Evolutionary conservation across 2,888 invertebrate genomes (phyloP).

Genomic region (Agrilus mali): DNA sequence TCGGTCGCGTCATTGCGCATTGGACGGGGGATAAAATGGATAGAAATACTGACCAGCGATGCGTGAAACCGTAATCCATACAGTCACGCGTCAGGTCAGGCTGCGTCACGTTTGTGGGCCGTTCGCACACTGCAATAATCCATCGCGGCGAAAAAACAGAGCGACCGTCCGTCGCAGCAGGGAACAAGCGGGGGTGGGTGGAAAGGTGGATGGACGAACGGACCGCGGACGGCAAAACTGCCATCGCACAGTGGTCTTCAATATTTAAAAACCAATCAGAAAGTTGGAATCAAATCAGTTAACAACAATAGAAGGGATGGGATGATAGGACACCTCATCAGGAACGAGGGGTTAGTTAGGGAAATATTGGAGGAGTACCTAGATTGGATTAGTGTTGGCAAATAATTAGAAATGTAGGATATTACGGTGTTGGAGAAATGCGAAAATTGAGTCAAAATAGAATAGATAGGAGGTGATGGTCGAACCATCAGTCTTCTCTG

Average conservation of each 20-base stretch:
- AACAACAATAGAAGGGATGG: too few species aligned
- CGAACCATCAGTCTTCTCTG: too few species aligned
- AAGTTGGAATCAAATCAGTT: too few species aligned
- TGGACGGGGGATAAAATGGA: conserved; percentile 5
- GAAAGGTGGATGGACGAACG: background rate
- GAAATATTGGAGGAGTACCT: too few species aligned
- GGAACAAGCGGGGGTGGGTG: background rate
- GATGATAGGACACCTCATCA: too few species aligned
- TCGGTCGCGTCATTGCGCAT: background rate
- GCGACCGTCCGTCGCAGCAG: background rate
- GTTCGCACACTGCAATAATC: conserved; percentile 4
- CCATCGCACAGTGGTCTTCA: background rate
- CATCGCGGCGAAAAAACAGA: conserved; percentile 4
- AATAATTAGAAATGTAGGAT: too few species aligned
- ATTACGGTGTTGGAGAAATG: too few species aligned
- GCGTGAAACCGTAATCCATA: conserved; percentile 8
- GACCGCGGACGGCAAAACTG: background rate
- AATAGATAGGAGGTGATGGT: too few species aligned
- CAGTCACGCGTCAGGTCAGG: conserved; percentile 6
- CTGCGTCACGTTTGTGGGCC: conserved; percentile 2
- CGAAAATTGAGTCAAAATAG: too few species aligned
- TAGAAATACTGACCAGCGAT: conserved; percentile 3
- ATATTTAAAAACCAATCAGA: too few species aligned
- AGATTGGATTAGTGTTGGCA: too few species aligned
- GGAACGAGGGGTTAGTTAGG: too few species aligned